Evolutionary conservation across 2,888 invertebrate genomes (phyloP).

Genomic region (Plagiodera versicolora): DNA sequence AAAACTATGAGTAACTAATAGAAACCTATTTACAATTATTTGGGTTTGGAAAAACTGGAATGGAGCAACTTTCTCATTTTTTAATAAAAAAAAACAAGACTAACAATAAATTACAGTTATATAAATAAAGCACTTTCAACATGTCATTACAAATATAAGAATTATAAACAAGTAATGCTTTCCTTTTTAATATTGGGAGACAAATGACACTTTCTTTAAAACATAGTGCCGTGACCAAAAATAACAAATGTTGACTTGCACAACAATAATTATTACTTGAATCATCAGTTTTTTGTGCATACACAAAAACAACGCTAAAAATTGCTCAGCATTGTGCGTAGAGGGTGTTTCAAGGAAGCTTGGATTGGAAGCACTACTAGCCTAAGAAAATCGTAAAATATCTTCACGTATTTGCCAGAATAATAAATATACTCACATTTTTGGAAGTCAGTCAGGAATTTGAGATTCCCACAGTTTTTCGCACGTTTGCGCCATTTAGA

Average conservation of each 20-base stretch:
- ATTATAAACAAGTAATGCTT: conserved; percentile 22
- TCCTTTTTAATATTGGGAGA: conserved; percentile 15
- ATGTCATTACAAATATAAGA: conserved; percentile 28
- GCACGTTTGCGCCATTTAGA: too few relatives aligned
- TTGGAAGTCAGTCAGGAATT: too few relatives aligned
- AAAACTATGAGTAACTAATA: conserved; percentile 2
- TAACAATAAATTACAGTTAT: conserved; percentile 15
- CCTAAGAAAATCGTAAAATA: background rate
- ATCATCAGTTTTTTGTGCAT: background rate
- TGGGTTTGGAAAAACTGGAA: conserved; percentile 15
- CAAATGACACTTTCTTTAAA: conserved; percentile 1
- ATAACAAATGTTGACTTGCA: background rate
- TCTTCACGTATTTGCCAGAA: too few relatives aligned
- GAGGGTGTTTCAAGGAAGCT: conserved; percentile 10
- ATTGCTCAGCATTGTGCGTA: conserved; percentile 16
- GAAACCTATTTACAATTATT: conserved; percentile 1
- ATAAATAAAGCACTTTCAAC: conserved; percentile 29
- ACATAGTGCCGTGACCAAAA: conserved; percentile 9
- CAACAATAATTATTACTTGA: background rate
- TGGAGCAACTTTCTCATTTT: conserved; percentile 14
- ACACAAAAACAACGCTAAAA: background rate
- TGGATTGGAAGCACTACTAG: conserved; percentile 21
- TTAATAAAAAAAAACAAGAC: conserved; percentile 7
- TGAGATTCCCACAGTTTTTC: too few relatives aligned
- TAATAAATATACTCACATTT: too few relatives aligned